Base-by-base conservation (phyloP, 2,113 vertebrate genomes). In the Petrocephalus microphthalmus region DNA sequence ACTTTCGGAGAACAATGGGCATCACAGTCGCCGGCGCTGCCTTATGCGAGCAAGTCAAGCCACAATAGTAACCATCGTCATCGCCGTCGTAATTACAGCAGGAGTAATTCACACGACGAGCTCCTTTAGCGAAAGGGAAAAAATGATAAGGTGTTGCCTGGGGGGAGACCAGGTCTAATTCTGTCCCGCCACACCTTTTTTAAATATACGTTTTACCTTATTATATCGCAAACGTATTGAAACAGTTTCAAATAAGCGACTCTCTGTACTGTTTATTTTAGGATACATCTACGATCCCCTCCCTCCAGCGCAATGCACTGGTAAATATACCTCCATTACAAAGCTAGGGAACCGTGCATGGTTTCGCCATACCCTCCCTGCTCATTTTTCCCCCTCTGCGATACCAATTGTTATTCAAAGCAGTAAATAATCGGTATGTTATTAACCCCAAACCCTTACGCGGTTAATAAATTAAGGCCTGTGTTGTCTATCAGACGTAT, bases 1-100 rank as follows among this genome's bases (percentile, higher is more conserved):
- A 94, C 94, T 94, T 93, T 93, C 89, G 89, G 92, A 91, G 94
- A 95, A 96, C 95, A 96, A 96, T 95, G 94, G 94, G 90, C 91
- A 92, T 90, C 93, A 95, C 93, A 94, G 93, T 92, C 87, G 90
- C 92, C 92, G 94, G 88, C 57, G 88, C 56, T 86, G 81, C 71
- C 71, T 19, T 42, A 33, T 42, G 86, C 53, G 81, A 54, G 56
- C 83, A 87, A 92, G 89, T 92, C 90, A 89, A 90, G 91, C 71
- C 17, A 42, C 22, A 22, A 54, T 71, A 51, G 25, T 37, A 87
- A 78, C 88, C 53, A 90, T 2, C 53, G 90, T 83, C 85, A 60
- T 87, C 90, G 87, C 89, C 47, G 47, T 83, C 54, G 57, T 45
- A 71, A 86, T 88, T 47, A 74, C 7, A 60, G 25, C 54, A 53